Evolutionary conservation across 2,888 invertebrate species (phyloP).

Genomic region (Kryphioiulus occultus): DNA sequence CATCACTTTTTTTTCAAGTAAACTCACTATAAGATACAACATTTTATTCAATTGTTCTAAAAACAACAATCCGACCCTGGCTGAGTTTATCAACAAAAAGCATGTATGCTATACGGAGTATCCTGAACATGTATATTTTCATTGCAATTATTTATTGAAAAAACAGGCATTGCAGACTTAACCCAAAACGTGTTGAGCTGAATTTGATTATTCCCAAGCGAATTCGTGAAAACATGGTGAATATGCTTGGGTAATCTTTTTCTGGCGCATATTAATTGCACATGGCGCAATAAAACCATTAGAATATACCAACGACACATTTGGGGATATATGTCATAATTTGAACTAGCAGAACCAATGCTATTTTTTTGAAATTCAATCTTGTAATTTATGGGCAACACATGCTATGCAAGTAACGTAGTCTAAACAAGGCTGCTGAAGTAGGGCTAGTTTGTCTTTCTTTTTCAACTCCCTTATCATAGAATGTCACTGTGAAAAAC

Average conservation of each 20-base stretch:
- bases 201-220: neutral
- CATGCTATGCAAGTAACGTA: too few relatives aligned
- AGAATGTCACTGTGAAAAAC: too few relatives aligned
- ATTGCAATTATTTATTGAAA: neutral
- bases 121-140: too few relatives aligned
- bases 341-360: neutral
- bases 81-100: too few relatives aligned
- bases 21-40: too few relatives aligned
- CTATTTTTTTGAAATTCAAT: neutral
- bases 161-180: neutral
- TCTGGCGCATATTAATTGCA: neutral
- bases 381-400: too few relatives aligned
- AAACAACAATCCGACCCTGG: too few relatives aligned
- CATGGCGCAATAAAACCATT: constrained; percentile 17
- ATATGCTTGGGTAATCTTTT: neutral
- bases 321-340: too few relatives aligned
- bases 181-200: neutral
- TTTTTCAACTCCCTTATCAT: too few relatives aligned
- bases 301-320: neutral
- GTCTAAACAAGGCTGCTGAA: neutral
- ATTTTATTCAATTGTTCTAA: too few relatives aligned
- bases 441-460: too few relatives aligned
- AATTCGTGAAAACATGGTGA: neutral
- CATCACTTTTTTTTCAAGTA: neutral
- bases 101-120: too few relatives aligned